These are phyloP conservation scores for Leptobrachium ailaonicum DNA, from an alignment of 2,113 vertebrate species.

Conservation along the genomic window DNA sequence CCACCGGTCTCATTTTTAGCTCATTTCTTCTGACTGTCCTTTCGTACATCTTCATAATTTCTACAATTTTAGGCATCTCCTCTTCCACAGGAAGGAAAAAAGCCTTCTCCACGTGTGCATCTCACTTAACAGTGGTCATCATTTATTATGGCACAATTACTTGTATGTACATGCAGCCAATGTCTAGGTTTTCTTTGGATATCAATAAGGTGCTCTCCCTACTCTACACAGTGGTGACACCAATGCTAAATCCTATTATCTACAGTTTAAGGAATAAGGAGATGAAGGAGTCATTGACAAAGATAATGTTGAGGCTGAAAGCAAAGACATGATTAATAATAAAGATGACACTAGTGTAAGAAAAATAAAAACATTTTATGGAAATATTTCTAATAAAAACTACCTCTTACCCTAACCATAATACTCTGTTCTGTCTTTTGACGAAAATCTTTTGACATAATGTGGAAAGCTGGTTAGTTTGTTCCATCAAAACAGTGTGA, in stretches of 20 bases:
- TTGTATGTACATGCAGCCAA: slow-evolving; percentile 55
- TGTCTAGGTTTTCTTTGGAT: slow-evolving; percentile 51
- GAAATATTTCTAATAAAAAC: too few species aligned
- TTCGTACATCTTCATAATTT: slow-evolving; percentile 53
- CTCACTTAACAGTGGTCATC: slow-evolving; percentile 56
- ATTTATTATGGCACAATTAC: slow-evolving; percentile 57
- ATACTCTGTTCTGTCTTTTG: too few species aligned
- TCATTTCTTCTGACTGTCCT: slow-evolving; percentile 50
- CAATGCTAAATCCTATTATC: slow-evolving; percentile 45
- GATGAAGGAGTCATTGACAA: slow-evolving; percentile 21
- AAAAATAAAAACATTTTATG: too few species aligned
- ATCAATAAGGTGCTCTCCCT: slow-evolving; percentile 47
- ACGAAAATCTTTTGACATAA: too few species aligned
- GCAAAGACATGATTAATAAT: neutral
- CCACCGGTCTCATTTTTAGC: slow-evolving; percentile 43
- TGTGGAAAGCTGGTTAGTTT: too few species aligned
- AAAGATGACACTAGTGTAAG: neutral
- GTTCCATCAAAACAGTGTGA: too few species aligned
- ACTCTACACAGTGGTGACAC: slow-evolving; percentile 52
- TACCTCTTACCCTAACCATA: too few species aligned
- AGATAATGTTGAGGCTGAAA: neutral
- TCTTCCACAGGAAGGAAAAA: slow-evolving; percentile 43
- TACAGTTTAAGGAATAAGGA: slow-evolving; percentile 47
- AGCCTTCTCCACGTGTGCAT: slow-evolving; percentile 57
- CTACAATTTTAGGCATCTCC: slow-evolving; percentile 39